Base-by-base conservation (phyloP, 1,140 invertebrate species). In the Leptopilina clavipes region DNA sequence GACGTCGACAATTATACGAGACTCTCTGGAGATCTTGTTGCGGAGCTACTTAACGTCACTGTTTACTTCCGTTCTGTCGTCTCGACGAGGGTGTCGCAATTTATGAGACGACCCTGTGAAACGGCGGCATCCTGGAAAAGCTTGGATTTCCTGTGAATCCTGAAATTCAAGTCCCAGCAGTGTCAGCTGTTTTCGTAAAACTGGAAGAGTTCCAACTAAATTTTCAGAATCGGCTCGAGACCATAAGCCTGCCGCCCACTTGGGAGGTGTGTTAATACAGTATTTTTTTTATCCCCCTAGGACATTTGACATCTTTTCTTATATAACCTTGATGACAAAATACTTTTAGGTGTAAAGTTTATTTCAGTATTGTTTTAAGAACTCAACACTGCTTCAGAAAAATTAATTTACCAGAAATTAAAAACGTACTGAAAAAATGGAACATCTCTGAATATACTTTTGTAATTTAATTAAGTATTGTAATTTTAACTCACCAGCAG, bases 401-500 rank as follows among this genome's bases (percentile, higher is more conserved):
- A 31, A 31, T 31, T 31, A 31, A 3, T 31, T 31, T 31, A 31
- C 25, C 2, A 31, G 25, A 31, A 31, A 6, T 31, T 31, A 31
- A 7, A 40, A 40, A 40, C 9, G 37, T 40, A 40, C 5, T 40
- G 5, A 8, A 40, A 40, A 40, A 8, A 40, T 40, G 8, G 9
- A 7, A 7, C 37, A 40, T 9, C 7, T 40, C 7, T 5, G 37
- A 40, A 40, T 3, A 5, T 40, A 8, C 37, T 40, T 37, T 25
- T 22, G 73, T 52, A 37, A 22, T 37, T 71, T 37, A 31, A 59
- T 59, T 37, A 14, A 59, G 48, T 8, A 71, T 3, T 37, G 17
- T 52, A 72, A 77, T 72, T 80, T 78, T 18, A 65, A 82, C 88
- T 88, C 76, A 90, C 88, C 88, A 37, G 84, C 83, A 9, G 84